Base-by-base conservation (phyloP, 2,888 invertebrate genomes). In the Cryptosula pallasiana region DNA sequence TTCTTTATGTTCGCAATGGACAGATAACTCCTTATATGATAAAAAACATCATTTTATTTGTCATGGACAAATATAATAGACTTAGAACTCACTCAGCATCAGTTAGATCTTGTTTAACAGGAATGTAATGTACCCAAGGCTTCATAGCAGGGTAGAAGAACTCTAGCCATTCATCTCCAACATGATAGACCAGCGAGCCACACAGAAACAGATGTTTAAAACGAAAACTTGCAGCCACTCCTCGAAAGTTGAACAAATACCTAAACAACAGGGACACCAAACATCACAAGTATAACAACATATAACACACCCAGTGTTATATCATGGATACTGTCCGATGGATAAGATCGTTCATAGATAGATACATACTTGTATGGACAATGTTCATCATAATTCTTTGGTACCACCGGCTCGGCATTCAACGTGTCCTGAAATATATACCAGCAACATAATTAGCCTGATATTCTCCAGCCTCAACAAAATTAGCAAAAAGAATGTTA, bases 161-260 rank as follows among this genome's bases (percentile, higher is more conserved):
- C 86, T 98, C 97, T 55, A 90, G 86, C 96, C 96, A 97, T 76
- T 95, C 92, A 77, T 92, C 88, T 0, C 95, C 96, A 0, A 96
- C 94, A 83, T 97, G 96, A 80, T 96, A 93, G 0, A 98, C 93
- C 55, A 96, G 85, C 0, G 95, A 95, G 78, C 91, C 90, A 82
- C 97, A 98, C 0, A 97, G 86, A 80, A 97, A 94, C 57, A 98
- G 88, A 86, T 97, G 96, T 83, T 96, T 96, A 72, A 95, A 90
- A n/a, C 97, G 89, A 81, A 98, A 98, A 84, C 95, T 96, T 13
- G 97, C 97, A 1, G 97, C 96, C 0, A 98, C 96, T 1, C 97
- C 97, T 76, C 96, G 89, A 82, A 94, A 97, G 87, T 98, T 98
- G 82, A 97, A 96, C 55, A 97, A 87, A 84, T 93, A 97, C 84